phyloP scores from a whole-genome alignment of 2,888 invertebrate genomes.

The Lasioglossum oenotherae region DNA sequence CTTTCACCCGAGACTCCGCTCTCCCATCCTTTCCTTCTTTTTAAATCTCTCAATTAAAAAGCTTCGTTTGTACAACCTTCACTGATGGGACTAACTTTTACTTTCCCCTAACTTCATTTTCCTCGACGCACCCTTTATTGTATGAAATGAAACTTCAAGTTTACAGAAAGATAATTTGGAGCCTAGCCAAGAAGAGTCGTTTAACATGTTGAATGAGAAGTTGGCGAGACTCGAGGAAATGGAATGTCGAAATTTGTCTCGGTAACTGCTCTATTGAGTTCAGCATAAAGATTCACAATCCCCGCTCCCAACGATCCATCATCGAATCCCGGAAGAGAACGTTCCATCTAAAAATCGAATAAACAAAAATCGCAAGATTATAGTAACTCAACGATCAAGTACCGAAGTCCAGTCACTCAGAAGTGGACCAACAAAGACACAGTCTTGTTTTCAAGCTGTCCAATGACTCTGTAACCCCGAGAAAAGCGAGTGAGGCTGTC shows the following conservation, averaged over 20 bases:
- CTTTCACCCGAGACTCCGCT: constrained; percentile 65
- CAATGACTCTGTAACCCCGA: not conserved
- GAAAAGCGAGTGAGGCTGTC: not conserved
- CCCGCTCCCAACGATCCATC: no score
- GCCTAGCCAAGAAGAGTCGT: not conserved
- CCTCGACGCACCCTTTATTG: not conserved
- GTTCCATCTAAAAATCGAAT: not conserved
- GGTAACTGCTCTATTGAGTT: not conserved
- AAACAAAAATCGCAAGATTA: no score
- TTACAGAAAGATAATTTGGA: not conserved
- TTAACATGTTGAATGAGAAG: not conserved
- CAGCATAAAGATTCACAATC: not conserved
- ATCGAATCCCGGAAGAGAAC: not conserved
- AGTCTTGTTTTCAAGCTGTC: not conserved
- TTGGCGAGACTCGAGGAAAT: not conserved
- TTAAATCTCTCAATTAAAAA: constrained; percentile 70
- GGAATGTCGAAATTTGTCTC: not conserved
- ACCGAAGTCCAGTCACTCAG: not conserved
- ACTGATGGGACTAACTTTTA: not conserved
- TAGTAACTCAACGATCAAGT: not conserved
- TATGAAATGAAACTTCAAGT: not conserved
- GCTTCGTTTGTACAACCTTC: not conserved
- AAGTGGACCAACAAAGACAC: not conserved
- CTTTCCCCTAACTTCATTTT: not conserved
- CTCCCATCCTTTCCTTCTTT: constrained; percentile 55